Evolutionary conservation across 2,113 vertebrate species (phyloP).

Genomic region (Cyanistes caeruleus): DNA sequence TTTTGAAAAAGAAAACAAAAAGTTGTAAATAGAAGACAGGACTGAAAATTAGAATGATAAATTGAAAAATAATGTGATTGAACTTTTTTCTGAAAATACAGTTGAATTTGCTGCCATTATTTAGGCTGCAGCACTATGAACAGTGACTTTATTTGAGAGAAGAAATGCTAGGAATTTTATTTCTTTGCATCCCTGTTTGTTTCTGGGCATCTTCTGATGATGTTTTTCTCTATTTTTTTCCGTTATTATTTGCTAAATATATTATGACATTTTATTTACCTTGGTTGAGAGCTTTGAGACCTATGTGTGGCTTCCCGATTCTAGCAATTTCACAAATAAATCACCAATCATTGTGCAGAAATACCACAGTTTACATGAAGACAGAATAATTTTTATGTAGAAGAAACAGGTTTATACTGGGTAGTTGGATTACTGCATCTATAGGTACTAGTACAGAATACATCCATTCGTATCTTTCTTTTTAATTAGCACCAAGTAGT

Average conservation of each 20-base stretch:
- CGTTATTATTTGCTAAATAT: slow-evolving; percentile 59
- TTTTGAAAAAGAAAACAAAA: slow-evolving; percentile 21
- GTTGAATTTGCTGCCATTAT: neutral
- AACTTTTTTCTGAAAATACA: neutral
- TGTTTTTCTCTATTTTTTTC: slow-evolving; percentile 14
- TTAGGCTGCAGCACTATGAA: neutral
- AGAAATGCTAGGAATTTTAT: neutral
- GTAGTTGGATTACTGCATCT: neutral
- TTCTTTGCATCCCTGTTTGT: neutral
- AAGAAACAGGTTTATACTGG: neutral
- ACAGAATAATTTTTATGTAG: slow-evolving; percentile 13
- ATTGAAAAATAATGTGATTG: slow-evolving; percentile 7
- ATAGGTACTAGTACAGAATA: neutral
- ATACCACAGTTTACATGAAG: slow-evolving; percentile 13
- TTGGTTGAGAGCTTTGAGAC: slow-evolving; percentile 33
- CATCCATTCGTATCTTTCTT: neutral
- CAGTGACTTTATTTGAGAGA: neutral
- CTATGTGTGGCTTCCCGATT: neutral
- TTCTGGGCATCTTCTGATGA: slow-evolving; percentile 2
- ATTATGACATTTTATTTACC: slow-evolving; percentile 65
- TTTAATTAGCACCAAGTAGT: neutral
- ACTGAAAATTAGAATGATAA: slow-evolving; percentile 11
- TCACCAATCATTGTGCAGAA: neutral
- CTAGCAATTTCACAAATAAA: slow-evolving; percentile 60
- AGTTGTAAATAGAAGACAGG: neutral